Evolutionary conservation across 2,113 vertebrate species (phyloP), one percentile per base, ranked within the genome.

Genomic region (Jaculus jaculus): DNA sequence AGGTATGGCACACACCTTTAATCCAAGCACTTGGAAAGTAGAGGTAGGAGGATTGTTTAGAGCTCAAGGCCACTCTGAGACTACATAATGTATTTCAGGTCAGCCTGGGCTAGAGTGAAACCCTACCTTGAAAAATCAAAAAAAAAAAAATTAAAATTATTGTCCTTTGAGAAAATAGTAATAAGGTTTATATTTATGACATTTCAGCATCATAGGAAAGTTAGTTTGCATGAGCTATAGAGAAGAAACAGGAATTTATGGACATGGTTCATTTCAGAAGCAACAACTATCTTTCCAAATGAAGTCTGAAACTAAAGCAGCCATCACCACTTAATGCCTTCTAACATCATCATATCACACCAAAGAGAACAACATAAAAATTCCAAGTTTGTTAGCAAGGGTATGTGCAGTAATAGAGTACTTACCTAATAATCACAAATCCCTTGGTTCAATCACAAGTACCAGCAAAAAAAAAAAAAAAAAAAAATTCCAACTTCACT

Each of bases 81-180:
- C n/a, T n/a, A n/a, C n/a, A n/a, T n/a, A n/a, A n/a, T n/a, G n/a
- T n/a, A n/a, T n/a, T n/a, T n/a, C n/a, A n/a, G n/a, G n/a, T n/a
- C n/a, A n/a, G n/a, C n/a, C n/a, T n/a, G n/a, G n/a, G n/a, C n/a
- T n/a, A n/a, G n/a, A n/a, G n/a, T n/a, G n/a, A n/a, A n/a, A n/a
- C n/a, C n/a, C n/a, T n/a, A n/a, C n/a, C n/a, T n/a, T n/a, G n/a
- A n/a, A n/a, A n/a, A n/a, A n/a, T n/a, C n/a, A n/a, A n/a, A n/a
- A n/a, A n/a, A n/a, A n/a, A n/a, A n/a, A n/a, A n/a, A n/a, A n/a
- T n/a, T n/a, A n/a, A n/a, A n/a, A 87, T 84, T 47, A 91, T 34
- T 71, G 91, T 86, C 90, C 91, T 96, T 97, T 93, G 84, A 34
- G 34, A 95, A 73, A 77, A 51, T 81, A 93, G 93, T 81, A 91